phyloP scores from a whole-genome alignment of 2,888 invertebrate genomes.

The Scotopteryx bipunctaria region DNA sequence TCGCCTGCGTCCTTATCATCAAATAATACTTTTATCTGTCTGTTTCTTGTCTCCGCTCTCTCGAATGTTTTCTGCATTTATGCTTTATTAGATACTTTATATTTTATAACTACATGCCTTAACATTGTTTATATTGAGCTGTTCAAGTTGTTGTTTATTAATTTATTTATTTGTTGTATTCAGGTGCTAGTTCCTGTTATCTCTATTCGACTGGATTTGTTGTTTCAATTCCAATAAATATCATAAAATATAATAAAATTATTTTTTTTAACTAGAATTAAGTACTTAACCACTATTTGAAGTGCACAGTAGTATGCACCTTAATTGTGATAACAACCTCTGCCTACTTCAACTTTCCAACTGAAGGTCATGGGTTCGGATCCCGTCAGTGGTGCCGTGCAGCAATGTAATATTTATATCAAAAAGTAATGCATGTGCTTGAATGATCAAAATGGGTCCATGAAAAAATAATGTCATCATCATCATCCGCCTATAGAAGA shows the following conservation, averaged over 20 bases:
- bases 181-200: constrained; percentile 52
- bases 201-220: constrained; percentile 43
- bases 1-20: constrained; percentile 36
- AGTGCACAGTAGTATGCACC: no score
- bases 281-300: no score
- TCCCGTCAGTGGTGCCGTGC: no score
- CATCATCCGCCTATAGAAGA: no score
- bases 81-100: constrained; percentile 29
- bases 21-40: constrained; percentile 37
- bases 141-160: constrained; percentile 33
- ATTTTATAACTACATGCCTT: constrained; percentile 28
- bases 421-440: no score
- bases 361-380: no score
- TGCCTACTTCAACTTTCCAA: no score
- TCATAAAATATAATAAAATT: constrained; percentile 6
- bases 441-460: no score
- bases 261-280: not conserved
- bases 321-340: no score
- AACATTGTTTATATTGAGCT: constrained; percentile 33
- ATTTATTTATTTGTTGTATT: constrained; percentile 33
- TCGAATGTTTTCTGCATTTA: constrained; percentile 47
- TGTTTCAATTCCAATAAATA: constrained; percentile 36
- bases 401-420: no score
- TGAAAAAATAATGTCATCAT: no score
- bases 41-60: constrained; percentile 40